Evolutionary conservation across 37 sponge, comb jelly and placozoan genomes (phyloP).

Genomic region (Chondrosia reniformis): DNA sequence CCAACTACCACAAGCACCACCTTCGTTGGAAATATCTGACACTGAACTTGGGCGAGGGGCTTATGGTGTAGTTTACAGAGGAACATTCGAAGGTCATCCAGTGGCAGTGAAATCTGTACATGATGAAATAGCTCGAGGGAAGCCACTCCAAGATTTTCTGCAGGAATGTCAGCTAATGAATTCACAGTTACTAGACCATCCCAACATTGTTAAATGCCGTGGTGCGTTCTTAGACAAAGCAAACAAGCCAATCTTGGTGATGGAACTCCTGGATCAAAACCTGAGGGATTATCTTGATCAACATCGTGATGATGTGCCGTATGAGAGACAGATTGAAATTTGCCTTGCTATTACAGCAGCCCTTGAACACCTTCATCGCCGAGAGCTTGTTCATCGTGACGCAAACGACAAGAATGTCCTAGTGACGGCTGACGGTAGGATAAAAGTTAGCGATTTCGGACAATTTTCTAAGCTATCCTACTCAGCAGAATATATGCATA

Average conservation of each 20-base stretch:
- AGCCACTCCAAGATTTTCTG: too few species aligned
- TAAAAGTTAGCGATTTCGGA: not conserved
- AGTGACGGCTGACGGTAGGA: not conserved
- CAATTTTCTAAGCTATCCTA: not conserved
- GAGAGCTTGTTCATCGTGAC: not conserved
- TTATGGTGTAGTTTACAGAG: too few species aligned
- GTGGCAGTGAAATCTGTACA: too few species aligned
- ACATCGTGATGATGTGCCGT: not conserved
- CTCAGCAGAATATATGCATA: not conserved
- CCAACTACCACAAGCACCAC: too few species aligned
- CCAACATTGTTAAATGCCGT: not conserved
- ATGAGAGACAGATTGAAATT: not conserved
- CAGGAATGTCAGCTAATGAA: too few species aligned
- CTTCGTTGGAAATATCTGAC: too few species aligned
- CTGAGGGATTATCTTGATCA: not conserved
- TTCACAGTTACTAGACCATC: too few species aligned
- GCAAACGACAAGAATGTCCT: not conserved
- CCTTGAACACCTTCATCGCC: not conserved
- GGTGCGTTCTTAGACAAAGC: not conserved
- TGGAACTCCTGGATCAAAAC: not conserved
- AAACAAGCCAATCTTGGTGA: not conserved
- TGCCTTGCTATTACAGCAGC: not conserved
- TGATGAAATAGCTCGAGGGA: too few species aligned
- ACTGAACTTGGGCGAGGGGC: too few species aligned
- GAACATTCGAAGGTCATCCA: too few species aligned